These are phyloP conservation scores for Scolopax bukidnonensis DNA, from an alignment of 2,797 vertebrate species.

Conservation along the genomic window DNA sequence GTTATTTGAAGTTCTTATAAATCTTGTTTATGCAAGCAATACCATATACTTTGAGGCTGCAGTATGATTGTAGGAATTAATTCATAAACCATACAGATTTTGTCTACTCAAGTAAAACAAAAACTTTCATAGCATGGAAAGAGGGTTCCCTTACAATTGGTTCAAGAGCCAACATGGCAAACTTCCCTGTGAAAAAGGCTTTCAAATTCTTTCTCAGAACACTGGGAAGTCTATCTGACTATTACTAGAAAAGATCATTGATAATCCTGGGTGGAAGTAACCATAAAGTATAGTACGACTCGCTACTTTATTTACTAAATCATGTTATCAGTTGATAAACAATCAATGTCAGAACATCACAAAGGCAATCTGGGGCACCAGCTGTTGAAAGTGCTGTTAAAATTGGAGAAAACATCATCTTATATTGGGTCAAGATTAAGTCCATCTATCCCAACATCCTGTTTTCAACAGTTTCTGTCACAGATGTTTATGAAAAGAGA, in stretches of 20 bases:
- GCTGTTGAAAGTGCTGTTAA: neutral
- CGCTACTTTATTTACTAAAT: neutral
- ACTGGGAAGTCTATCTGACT: neutral
- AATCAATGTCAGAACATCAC: neutral
- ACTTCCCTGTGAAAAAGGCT: neutral
- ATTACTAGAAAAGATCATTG: neutral
- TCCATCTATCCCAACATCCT: neutral
- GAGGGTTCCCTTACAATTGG: neutral
- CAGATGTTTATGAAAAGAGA: conserved; percentile 19
- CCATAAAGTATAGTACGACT: neutral
- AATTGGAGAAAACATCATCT: neutral
- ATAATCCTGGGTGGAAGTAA: neutral
- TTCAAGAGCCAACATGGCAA: neutral
- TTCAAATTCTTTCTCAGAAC: neutral
- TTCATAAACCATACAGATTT: neutral
- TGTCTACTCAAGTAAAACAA: neutral
- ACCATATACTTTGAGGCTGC: neutral
- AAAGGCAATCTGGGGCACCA: neutral
- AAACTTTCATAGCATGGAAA: neutral
- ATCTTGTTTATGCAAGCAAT: neutral
- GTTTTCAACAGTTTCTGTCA: neutral
- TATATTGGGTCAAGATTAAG: neutral
- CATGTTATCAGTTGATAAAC: neutral
- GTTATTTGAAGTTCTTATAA: neutral
- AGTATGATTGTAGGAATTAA: neutral